phyloP scores from a whole-genome alignment of 2,888 invertebrate species.

The Parnassius glacialis region DNA sequence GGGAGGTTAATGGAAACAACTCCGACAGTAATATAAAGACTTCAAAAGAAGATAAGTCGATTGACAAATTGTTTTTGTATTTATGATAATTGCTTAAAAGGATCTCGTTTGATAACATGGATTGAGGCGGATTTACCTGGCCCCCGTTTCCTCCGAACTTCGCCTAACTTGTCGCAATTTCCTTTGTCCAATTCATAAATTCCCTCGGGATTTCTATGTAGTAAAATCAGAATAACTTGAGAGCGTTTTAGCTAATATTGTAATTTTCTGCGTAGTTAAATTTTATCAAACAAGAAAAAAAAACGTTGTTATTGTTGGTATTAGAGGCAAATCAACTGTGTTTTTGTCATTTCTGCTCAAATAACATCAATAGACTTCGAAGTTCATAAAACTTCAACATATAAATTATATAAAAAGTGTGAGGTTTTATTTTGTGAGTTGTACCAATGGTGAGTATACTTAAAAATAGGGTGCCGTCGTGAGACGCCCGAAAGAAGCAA shows the following conservation, averaged over 20 bases:
- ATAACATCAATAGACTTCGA: no score
- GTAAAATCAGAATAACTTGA: constrained; percentile 3
- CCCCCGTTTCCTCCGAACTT: not conserved
- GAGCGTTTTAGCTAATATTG: not conserved
- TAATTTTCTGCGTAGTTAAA: no score
- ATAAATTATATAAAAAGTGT: no score
- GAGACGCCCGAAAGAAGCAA: no score
- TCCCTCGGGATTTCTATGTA: constrained; percentile 7
- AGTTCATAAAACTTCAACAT: no score
- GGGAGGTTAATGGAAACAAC: not conserved
- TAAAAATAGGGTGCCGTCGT: no score
- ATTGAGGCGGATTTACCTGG: not conserved
- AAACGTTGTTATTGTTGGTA: no score
- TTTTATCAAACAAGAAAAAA: no score
- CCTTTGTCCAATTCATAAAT: constrained; percentile 13
- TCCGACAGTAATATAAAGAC: constrained; percentile 8
- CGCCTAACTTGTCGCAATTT: not conserved
- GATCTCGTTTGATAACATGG: not conserved
- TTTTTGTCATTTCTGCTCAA: no score
- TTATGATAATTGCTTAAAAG: constrained; percentile 19
- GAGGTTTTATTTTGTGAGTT: no score
- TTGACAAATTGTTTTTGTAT: constrained; percentile 25
- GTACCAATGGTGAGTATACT: no score
- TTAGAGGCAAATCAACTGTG: no score
- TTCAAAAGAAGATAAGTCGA: constrained; percentile 18